A percentile compares a stretch with the other conserved stretches of the same genome.
Conservation (phyloP, 2,113 vertebrate species). For the Tupaia chinensis region DNA sequence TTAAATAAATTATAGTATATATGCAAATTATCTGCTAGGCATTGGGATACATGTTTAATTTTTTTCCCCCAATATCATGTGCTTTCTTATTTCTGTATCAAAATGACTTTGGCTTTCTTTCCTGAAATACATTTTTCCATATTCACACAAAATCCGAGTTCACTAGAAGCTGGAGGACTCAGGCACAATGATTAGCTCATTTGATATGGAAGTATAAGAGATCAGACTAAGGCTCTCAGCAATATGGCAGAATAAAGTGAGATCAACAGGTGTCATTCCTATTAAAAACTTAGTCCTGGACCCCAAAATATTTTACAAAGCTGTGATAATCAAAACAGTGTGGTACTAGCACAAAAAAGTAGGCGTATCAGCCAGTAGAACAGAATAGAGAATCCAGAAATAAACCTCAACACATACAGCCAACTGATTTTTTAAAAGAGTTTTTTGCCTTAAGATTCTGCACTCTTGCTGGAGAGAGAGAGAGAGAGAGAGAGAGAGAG, state of each 20-base stretch:
- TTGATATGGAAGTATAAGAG: neutral
- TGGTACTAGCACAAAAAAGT: too few relatives aligned
- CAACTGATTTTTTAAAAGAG: too few relatives aligned
- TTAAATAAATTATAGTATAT: too few relatives aligned
- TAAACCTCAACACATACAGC: too few relatives aligned
- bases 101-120: neutral
- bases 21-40: neutral
- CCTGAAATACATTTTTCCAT: neutral
- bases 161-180: neutral
- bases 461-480: too few relatives aligned
- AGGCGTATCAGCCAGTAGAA: too few relatives aligned
- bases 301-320: too few relatives aligned
- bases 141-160: neutral
- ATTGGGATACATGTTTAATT: neutral
- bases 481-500: too few relatives aligned
- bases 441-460: too few relatives aligned
- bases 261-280: neutral
- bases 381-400: too few relatives aligned
- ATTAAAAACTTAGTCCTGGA: neutral
- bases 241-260: neutral
- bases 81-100: neutral
- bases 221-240: neutral
- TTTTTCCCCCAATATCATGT: neutral
- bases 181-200: neutral
- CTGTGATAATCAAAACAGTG: too few relatives aligned